Percentiles rank a stretch among this genome's conserved stretches.
These are phyloP conservation scores for Drosophila nikananu DNA, from an alignment of 1,140 invertebrate species.

Conservation along the genomic window DNA sequence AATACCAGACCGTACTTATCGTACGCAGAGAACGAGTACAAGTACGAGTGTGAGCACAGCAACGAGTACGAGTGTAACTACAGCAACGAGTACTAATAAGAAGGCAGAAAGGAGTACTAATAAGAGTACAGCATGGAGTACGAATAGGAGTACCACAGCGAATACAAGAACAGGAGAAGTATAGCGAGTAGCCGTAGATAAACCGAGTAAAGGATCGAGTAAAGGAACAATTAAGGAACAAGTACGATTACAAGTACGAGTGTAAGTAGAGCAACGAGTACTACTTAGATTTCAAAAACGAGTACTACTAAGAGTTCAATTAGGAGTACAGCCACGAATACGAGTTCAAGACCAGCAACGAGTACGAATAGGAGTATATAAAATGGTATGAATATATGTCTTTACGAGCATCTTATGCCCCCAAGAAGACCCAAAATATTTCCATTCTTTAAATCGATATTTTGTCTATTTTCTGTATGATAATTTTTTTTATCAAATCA, in stretches of 20 bases:
- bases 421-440: no score
- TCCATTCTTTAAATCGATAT: no score
- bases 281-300: not conserved
- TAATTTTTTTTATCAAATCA: no score
- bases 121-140: not conserved
- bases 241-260: not conserved
- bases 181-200: not conserved
- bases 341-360: not conserved
- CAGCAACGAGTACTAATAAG: not conserved
- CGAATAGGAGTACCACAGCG: not conserved
- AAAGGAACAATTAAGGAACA: not conserved
- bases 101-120: not conserved
- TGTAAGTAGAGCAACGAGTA: not conserved
- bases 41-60: not conserved
- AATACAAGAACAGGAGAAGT: not conserved
- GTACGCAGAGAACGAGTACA: not conserved
- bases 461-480: no score
- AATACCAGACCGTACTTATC: slow-evolving; percentile 40
- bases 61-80: not conserved
- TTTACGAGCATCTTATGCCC: no score
- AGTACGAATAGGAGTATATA: no score
- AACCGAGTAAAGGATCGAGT: not conserved
- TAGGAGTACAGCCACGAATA: not conserved
- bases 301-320: not conserved
- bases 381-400: no score